Evolutionary conservation across 2,797 vertebrate species (phyloP).

Genomic region (Hyperoplus lanceolatus): DNA sequence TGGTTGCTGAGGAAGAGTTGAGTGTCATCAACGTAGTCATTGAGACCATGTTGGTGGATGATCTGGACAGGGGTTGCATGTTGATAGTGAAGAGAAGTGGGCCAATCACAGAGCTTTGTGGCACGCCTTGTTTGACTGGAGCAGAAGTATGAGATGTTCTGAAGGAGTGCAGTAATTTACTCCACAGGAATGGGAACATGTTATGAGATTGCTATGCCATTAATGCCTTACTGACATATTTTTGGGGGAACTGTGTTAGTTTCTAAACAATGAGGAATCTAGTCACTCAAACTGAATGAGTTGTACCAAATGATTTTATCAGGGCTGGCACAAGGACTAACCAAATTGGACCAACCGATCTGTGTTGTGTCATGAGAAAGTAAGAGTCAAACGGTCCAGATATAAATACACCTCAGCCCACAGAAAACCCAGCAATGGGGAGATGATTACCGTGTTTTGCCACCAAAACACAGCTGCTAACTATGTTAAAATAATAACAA

Average conservation of each 20-base stretch:
- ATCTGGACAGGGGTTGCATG: no score
- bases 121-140: no score
- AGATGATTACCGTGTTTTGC: conserved; percentile 74
- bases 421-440: conserved; percentile 69
- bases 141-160: background rate
- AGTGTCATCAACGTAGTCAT: no score
- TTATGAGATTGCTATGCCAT: no score
- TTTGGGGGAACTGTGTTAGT: no score
- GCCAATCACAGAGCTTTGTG: no score
- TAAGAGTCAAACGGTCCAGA: conserved; percentile 52
- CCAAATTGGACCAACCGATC: conserved; percentile 24
- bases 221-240: no score
- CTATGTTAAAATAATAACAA: conserved; percentile 83
- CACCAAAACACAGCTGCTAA: conserved; percentile 82
- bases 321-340: conserved; percentile 21
- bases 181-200: background rate
- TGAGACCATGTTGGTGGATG: no score
- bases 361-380: conserved; percentile 70
- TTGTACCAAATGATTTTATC: background rate
- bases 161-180: background rate
- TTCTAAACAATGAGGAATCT: background rate
- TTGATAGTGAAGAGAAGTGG: no score
- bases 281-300: background rate
- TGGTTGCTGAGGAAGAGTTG: no score
- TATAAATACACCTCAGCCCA: conserved; percentile 80